Evolutionary conservation across 2,888 invertebrate species (phyloP).

Genomic region (Dioctria linearis): DNA sequence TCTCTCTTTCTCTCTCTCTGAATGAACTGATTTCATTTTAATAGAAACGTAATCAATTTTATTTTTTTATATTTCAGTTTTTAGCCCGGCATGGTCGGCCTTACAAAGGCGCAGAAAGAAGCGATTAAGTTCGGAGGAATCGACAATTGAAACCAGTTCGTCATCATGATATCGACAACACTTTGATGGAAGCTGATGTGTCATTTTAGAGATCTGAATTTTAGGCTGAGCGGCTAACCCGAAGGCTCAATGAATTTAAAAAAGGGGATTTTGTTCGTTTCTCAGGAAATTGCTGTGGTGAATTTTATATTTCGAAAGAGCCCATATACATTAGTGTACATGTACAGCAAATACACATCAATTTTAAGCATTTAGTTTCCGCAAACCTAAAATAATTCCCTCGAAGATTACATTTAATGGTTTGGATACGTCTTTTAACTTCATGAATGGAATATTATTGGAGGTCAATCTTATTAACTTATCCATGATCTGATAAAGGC

Average conservation of each 20-base stretch:
- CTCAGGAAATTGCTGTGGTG: not conserved
- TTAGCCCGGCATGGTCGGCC: not conserved
- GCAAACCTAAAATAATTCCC: not conserved
- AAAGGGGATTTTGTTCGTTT: not conserved
- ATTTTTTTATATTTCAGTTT: constrained; percentile 55
- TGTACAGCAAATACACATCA: not conserved
- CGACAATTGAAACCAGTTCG: constrained; percentile 58
- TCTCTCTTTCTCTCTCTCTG: not conserved
- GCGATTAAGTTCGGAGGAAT: constrained; percentile 57
- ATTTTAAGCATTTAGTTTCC: not conserved
- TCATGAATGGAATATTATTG: constrained; percentile 1
- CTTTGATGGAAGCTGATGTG: constrained; percentile 27
- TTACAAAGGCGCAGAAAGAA: constrained; percentile 52
- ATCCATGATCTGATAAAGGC: constrained; percentile 35
- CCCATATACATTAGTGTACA: too few species aligned
- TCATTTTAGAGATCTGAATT: constrained; percentile 4
- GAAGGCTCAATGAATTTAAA: not conserved
- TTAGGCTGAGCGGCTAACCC: not conserved
- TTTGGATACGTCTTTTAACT: not conserved
- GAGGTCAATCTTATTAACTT: constrained; percentile 52
- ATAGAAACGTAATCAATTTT: constrained; percentile 60
- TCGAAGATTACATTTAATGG: not conserved
- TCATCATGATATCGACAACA: constrained; percentile 57
- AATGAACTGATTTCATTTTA: constrained; percentile 57
- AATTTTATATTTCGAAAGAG: not conserved